phyloP scores from a whole-genome alignment of 2,888 invertebrate species.

The Eupeodes latifasciatus region DNA sequence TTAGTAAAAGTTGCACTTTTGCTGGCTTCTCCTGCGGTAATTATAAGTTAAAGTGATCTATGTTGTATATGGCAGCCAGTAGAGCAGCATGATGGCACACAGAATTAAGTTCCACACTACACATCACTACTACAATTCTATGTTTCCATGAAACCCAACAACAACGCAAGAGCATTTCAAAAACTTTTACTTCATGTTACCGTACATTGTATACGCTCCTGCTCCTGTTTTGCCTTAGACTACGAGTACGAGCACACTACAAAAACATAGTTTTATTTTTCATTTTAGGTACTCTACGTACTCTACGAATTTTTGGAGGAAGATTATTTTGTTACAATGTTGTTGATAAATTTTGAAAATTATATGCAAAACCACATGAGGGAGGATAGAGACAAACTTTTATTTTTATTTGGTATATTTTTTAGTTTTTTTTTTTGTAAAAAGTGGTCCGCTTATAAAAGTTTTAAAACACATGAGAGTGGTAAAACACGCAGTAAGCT shows the following conservation, averaged over 20 bases:
- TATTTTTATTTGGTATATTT: neutral
- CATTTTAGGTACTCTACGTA: neutral
- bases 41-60: slow-evolving; percentile 73
- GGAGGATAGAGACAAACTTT: slow-evolving; percentile 33
- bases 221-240: slow-evolving; percentile 27
- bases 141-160: slow-evolving; percentile 45
- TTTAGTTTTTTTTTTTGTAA: neutral
- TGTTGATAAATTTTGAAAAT: slow-evolving; percentile 55
- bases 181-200: slow-evolving; percentile 47
- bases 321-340: slow-evolving; percentile 14
- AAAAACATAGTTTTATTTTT: slow-evolving; percentile 34
- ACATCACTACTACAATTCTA: slow-evolving; percentile 16
- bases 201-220: neutral
- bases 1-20: slow-evolving; percentile 66
- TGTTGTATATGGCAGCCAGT: slow-evolving; percentile 37
- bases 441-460: slow-evolving; percentile 38
- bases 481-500: slow-evolving; percentile 13
- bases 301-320: neutral
- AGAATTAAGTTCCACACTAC: slow-evolving; percentile 60
- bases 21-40: slow-evolving; percentile 67
- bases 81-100: slow-evolving; percentile 41
- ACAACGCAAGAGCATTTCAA: slow-evolving; percentile 15
- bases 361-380: slow-evolving; percentile 60
- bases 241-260: no score
- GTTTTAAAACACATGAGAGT: slow-evolving; percentile 5